A percentile compares a stretch with the other conserved stretches of the same genome.
These are phyloP conservation scores for Sphaerodactylus townsendi DNA, from an alignment of 2,113 vertebrate genomes.

Conservation along the genomic window DNA sequence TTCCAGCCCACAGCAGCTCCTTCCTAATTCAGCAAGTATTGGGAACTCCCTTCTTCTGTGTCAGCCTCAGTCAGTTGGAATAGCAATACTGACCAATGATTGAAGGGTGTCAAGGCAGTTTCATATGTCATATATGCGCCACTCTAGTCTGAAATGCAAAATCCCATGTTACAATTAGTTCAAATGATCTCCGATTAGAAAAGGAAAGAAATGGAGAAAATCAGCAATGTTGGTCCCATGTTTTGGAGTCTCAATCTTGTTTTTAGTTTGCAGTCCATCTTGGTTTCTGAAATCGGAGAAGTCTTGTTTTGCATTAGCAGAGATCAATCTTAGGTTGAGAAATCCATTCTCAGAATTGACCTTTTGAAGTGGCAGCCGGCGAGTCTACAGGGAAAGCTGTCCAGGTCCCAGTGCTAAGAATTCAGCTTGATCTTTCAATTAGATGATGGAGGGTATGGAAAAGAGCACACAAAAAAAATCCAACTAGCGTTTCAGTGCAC, in stretches of 20 bases:
- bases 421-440: slow-evolving; percentile 24
- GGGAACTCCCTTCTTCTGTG: too few relatives aligned
- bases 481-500: slow-evolving; percentile 21
- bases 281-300: slow-evolving; percentile 22
- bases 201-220: background rate
- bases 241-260: rapidly evolving
- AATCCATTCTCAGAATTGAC: slow-evolving; percentile 40
- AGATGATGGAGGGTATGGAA: slow-evolving; percentile 16
- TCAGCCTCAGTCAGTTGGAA: too few relatives aligned
- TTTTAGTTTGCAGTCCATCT: slow-evolving; percentile 26
- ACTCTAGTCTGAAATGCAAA: background rate
- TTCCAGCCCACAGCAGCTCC: too few relatives aligned
- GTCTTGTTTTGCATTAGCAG: slow-evolving; percentile 10
- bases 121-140: too few relatives aligned
- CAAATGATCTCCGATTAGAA: slow-evolving; percentile 7
- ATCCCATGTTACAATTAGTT: background rate
- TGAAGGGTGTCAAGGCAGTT: too few relatives aligned
- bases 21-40: too few relatives aligned
- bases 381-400: slow-evolving; percentile 37
- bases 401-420: slow-evolving; percentile 13
- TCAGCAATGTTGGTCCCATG: background rate
- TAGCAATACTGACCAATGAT: too few relatives aligned
- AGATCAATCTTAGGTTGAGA: slow-evolving; percentile 33
- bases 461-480: slow-evolving; percentile 11
- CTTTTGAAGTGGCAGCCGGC: slow-evolving; percentile 31